Evolutionary conservation across 2,113 vertebrate genomes (phyloP), one percentile per base, ranked within the genome.

Genomic region (Lagenorhynchus albirostris): DNA sequence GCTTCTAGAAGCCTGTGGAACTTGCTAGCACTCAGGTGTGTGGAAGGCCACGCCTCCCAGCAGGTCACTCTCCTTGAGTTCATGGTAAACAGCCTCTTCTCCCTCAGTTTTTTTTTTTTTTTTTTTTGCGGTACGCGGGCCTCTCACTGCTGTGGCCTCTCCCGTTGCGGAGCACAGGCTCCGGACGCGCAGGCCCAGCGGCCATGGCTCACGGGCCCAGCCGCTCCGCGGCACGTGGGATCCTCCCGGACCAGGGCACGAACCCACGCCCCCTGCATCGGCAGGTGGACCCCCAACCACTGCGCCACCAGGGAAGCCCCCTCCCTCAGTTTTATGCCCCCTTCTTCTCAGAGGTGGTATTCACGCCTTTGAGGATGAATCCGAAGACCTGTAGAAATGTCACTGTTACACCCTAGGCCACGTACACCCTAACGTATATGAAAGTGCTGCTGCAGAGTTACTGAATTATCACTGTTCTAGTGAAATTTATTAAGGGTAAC

Each of bases 291-390:
- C n/a, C n/a, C n/a, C n/a, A n/a, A n/a, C n/a, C n/a, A n/a, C n/a
- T n/a, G n/a, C n/a, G n/a, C n/a, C n/a, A n/a, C n/a, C n/a, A n/a
- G n/a, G n/a, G n/a, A n/a, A n/a, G n/a, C n/a, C n/a, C n/a, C n/a
- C 36, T 70, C 5, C 62, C 41, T 62, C 2, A 4, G 0, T 6
- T 36, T 38, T 33, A 5, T 6, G 0, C 68, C n/a, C 0, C 0
- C 60, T 44, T 71, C 53, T 80, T 76, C 76, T 79, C 60, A 47
- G 81, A 89, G 47, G 31, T 47, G 23, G 21, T 50, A 31, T 36
- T 58, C 7, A 11, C 0, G 10, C 70, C 67, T 82, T 79, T 50
- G 62, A 58, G 58, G 58, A 74, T 68, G 47, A 73, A 53, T 38
- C 26, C 15, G 20, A 60, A 94, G 68, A 74, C 68, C 65, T 10